Conservation (phyloP, 2,888 invertebrate genomes). For the Cyaniris semiargus region DNA sequence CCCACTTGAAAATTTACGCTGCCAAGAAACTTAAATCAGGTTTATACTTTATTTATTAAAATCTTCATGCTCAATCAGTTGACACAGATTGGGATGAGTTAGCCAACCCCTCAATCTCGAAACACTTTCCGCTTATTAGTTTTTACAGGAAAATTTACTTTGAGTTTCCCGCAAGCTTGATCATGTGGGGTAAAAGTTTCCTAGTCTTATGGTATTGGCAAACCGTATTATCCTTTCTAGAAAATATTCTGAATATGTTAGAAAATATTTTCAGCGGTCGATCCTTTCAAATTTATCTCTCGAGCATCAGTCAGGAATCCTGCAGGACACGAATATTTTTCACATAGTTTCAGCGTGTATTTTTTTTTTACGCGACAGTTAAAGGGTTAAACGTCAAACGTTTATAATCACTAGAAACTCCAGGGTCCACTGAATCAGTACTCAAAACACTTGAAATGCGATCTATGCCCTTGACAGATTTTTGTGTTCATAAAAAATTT, state of each 20-base stretch:
- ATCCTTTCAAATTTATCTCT: background rate
- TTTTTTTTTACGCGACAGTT: background rate
- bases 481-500: slow-evolving; percentile 3
- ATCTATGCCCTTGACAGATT: slow-evolving; percentile 9
- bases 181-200: slow-evolving; percentile 2
- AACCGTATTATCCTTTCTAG: background rate
- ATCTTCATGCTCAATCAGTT: background rate
- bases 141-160: slow-evolving; percentile 3
- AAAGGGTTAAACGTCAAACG: background rate
- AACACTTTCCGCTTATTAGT: slow-evolving; percentile 22
- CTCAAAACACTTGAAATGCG: slow-evolving; percentile 3
- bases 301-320: background rate
- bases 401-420: background rate
- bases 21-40: background rate
- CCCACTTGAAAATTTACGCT: background rate
- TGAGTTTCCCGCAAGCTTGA: slow-evolving; percentile 5
- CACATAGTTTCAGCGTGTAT: background rate
- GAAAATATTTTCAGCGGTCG: background rate
- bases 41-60: slow-evolving; percentile 3
- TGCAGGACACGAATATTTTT: background rate
- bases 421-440: background rate
- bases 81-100: slow-evolving; percentile 13
- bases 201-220: background rate
- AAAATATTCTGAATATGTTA: background rate
- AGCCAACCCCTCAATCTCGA: background rate